Conservation (phyloP, 2,888 invertebrate genomes). For the Podotricha telesiphe region DNA sequence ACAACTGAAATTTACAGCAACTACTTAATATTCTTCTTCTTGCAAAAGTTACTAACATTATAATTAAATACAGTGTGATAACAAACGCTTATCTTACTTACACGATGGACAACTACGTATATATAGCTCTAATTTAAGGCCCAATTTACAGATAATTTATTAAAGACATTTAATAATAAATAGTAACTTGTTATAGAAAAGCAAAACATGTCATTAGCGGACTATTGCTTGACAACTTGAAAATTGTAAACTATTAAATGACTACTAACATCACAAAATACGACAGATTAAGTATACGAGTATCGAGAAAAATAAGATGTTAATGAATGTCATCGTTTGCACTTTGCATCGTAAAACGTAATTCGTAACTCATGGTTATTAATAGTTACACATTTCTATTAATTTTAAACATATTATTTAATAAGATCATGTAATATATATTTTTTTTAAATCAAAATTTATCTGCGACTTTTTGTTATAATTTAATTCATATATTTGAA, state of each 20-base stretch:
- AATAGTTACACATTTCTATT: no score
- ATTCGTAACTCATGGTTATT: no score
- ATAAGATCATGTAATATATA: no score
- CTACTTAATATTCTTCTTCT: slow-evolving; percentile 24
- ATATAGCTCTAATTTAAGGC: not conserved
- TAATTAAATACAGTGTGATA: not conserved
- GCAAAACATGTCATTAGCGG: not conserved
- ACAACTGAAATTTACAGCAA: slow-evolving; percentile 32
- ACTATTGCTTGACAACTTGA: not conserved
- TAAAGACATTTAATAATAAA: not conserved
- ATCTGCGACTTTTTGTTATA: no score
- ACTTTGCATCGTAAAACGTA: no score
- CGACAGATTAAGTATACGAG: no score
- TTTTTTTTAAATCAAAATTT: no score
- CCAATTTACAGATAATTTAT: no score
- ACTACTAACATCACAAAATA: no score
- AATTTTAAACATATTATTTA: no score
- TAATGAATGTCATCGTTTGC: no score
- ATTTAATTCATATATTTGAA: no score
- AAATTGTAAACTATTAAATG: not conserved
- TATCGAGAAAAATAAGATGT: not conserved
- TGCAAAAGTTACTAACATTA: slow-evolving; percentile 18
- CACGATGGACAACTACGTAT: not conserved
- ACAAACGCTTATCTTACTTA: slow-evolving; percentile 1
- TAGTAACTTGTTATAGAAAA: not conserved